These are phyloP conservation scores for Zaprionus bogoriensis DNA, from an alignment of 2,888 invertebrate genomes.

Conservation along the genomic window DNA sequence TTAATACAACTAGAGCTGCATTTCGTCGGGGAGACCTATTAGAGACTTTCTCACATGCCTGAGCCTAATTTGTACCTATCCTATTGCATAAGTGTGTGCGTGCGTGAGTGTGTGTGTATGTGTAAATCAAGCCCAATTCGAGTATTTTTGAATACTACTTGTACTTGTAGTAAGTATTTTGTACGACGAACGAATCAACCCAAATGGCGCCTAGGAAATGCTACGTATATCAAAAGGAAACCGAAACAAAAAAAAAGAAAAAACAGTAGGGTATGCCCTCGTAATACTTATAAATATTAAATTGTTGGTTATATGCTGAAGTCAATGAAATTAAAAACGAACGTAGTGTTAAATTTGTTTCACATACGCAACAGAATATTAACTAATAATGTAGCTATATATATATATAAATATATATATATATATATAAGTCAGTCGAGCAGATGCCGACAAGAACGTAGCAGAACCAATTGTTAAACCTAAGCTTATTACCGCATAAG, in stretches of 20 bases:
- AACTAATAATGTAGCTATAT: conserved; percentile 62
- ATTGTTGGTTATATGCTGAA: conserved; percentile 76
- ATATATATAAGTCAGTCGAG: conserved; percentile 53
- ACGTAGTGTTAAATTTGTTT: conserved; percentile 72
- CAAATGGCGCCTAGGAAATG: conserved; percentile 58
- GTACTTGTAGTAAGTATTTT: conserved; percentile 65
- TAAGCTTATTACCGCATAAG: conserved; percentile 61
- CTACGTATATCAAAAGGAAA: conserved; percentile 55
- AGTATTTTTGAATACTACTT: conserved; percentile 71
- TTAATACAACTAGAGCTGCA: conserved; percentile 53
- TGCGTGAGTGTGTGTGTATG: too few relatives aligned
- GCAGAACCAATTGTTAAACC: conserved; percentile 79
- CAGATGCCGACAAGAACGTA: too few relatives aligned
- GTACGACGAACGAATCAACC: conserved; percentile 54
- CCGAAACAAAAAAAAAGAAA: conserved; percentile 14
- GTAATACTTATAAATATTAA: conserved; percentile 36
- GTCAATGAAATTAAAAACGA: conserved; percentile 46
- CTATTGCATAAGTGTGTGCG: conserved; percentile 75
- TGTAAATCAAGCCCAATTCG: conserved; percentile 65
- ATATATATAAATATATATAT: conserved; percentile 37
- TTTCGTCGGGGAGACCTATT: conserved; percentile 55
- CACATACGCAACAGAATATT: conserved; percentile 46
- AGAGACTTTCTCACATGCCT: conserved; percentile 74
- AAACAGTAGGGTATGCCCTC: too few relatives aligned
- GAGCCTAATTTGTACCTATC: conserved; percentile 81